phyloP scores from a whole-genome alignment of 92 coral and sea anemone species.

The Micromussa lordhowensis region DNA sequence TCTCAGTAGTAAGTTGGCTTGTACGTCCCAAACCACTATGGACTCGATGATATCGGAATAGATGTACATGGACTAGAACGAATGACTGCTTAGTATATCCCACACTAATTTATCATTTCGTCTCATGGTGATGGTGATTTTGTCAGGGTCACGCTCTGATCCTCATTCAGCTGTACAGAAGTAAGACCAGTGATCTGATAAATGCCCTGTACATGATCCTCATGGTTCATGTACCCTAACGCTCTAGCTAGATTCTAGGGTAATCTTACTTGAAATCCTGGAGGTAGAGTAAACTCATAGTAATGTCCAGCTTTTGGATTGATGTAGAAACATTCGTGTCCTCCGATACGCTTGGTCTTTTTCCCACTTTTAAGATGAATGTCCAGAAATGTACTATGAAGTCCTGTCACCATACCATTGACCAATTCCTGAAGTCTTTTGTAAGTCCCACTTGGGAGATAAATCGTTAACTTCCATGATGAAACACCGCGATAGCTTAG shows the following conservation, averaged over 20 bases:
- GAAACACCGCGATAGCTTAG: neutral
- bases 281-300: too few relatives aligned
- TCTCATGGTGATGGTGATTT: neutral
- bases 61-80: too few relatives aligned
- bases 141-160: neutral
- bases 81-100: conserved; percentile 14
- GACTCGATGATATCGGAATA: too few relatives aligned
- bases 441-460: too few relatives aligned
- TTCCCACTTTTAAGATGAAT: too few relatives aligned
- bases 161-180: neutral
- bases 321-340: conserved; percentile 28
- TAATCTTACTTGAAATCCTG: conserved; percentile 5
- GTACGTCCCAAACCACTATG: too few relatives aligned
- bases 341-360: neutral
- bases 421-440: too few relatives aligned
- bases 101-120: conserved; percentile 35
- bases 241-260: conserved; percentile 21
- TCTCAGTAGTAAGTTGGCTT: too few relatives aligned
- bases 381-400: too few relatives aligned
- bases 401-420: too few relatives aligned
- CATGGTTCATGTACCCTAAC: conserved; percentile 6
- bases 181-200: neutral
- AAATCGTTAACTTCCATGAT: neutral
- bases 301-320: too few relatives aligned
- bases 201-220: neutral